Evolutionary conservation across 2,888 invertebrate species (phyloP), one percentile per base, ranked within the genome.

Genomic region (Harpalus rufipes): DNA sequence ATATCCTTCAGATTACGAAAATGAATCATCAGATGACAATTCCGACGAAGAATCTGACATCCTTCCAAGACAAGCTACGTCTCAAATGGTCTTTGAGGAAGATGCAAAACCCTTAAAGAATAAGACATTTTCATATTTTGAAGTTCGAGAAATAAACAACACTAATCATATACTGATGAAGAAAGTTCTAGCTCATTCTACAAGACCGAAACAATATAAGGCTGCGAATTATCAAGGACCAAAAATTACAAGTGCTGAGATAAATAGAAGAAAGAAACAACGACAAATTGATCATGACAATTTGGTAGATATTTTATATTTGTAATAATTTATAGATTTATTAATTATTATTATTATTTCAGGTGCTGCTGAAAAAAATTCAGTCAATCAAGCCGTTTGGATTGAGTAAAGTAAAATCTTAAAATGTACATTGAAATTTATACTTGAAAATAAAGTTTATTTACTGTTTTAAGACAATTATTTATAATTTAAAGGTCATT

Each of bases 241-340:
- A 21, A 88, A 86, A 86, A 32, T 86, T 21, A 86, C 88, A 0
- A 87, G 87, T 85, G 87, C 88, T 25, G 87, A 87, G 41, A 86
- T 89, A 39, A 89, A 89, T 79, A 86, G 88, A 84, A 88, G 87
- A 85, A 88, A 87, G 84, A 85, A 87, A 65, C 88, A 89, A 81
- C 68, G 85, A 58, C 86, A 88, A 85, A 89, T 89, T 80, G 88
- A 88, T 83, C 86, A 87, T 61, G 87, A 88, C 61, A 89, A 89
- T 87, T 86, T 88, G 87, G 89, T 89, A 86, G 87, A 85, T 74
- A 76, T 56, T 25, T 56, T 25, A 83, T 83, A 61, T n/a, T 68
- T 44, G 56, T 79, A 39, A 32, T 18, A 7, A 76, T 79, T 58
- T 80, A 44, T 14, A 8, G 65, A 76, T 79, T 86, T 39, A 0